Conservation (phyloP, 2,113 vertebrate genomes). For the Pampusana beccarii region DNA sequence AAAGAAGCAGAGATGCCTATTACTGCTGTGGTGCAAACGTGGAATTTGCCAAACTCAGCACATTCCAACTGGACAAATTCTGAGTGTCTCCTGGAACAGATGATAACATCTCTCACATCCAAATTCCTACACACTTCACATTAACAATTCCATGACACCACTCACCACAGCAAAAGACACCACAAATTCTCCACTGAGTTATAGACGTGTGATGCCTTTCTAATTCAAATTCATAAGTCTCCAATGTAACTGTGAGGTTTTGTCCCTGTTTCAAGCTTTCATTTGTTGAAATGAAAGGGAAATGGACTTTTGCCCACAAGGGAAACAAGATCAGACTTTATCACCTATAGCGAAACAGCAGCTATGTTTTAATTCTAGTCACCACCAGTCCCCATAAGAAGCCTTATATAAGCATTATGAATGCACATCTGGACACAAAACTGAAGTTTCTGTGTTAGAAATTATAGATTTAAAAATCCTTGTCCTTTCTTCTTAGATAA, state of each 20-base stretch:
- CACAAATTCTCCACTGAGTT: not conserved
- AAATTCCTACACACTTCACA: not conserved
- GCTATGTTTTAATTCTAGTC: not conserved
- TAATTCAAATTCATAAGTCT: not conserved
- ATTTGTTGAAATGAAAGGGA: not conserved
- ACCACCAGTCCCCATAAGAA: not conserved
- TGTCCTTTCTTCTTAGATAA: not conserved
- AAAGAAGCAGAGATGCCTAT: not conserved
- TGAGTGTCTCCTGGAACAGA: not conserved
- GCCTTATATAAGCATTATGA: not conserved
- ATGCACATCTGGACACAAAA: not conserved
- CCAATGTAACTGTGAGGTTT: not conserved
- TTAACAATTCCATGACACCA: not conserved
- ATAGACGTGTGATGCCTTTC: not conserved
- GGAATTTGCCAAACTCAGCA: conserved; percentile 17
- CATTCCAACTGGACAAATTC: not conserved
- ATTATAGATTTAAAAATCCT: not conserved
- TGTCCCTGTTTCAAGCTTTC: not conserved
- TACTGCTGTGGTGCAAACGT: not conserved
- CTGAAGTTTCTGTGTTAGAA: not conserved
- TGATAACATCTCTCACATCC: not conserved
- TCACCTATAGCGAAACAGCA: not conserved
- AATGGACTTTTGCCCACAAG: not conserved
- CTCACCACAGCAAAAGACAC: not conserved
- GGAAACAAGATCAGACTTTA: not conserved